phyloP scores from a whole-genome alignment of 2,797 vertebrate species.

The Ateles fusciceps region DNA sequence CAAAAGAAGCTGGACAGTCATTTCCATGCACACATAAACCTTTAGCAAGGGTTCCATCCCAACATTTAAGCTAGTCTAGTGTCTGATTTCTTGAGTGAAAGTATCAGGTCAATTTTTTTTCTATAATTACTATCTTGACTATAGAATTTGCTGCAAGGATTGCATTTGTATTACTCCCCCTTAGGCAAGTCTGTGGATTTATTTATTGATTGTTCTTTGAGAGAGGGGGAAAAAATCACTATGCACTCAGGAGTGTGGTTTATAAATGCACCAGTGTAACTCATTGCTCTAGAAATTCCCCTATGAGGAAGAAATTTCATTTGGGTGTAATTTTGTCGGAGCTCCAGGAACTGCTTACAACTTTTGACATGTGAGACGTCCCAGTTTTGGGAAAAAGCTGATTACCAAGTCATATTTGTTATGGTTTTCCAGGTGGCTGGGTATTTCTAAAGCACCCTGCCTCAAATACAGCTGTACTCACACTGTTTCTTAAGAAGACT shows the following conservation, averaged over 20 bases:
- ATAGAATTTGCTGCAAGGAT: neutral
- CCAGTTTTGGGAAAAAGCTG: conserved; percentile 36
- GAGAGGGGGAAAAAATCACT: neutral
- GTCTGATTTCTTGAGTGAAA: neutral
- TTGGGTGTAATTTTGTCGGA: conserved; percentile 63
- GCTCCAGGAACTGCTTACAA: conserved; percentile 38
- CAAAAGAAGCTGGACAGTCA: neutral
- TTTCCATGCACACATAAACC: neutral
- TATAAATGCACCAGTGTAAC: conserved; percentile 43
- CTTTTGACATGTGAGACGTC: conserved; percentile 67
- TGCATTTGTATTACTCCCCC: neutral
- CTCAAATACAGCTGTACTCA: neutral
- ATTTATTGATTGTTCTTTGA: neutral
- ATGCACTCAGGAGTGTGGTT: neutral
- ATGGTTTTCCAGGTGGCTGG: conserved; percentile 49
- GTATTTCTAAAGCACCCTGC: conserved; percentile 15
- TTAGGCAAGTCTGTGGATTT: neutral
- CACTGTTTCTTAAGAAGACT: neutral
- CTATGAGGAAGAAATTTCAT: conserved; percentile 63
- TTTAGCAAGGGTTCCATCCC: neutral
- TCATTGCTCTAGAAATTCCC: conserved; percentile 19
- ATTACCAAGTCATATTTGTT: conserved; percentile 65
- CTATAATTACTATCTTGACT: neutral
- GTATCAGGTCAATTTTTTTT: neutral
- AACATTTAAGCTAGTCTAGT: neutral